These are phyloP conservation scores for Chaenocephalus aceratus DNA, from an alignment of 2,113 vertebrate species.

Conservation along the genomic window DNA sequence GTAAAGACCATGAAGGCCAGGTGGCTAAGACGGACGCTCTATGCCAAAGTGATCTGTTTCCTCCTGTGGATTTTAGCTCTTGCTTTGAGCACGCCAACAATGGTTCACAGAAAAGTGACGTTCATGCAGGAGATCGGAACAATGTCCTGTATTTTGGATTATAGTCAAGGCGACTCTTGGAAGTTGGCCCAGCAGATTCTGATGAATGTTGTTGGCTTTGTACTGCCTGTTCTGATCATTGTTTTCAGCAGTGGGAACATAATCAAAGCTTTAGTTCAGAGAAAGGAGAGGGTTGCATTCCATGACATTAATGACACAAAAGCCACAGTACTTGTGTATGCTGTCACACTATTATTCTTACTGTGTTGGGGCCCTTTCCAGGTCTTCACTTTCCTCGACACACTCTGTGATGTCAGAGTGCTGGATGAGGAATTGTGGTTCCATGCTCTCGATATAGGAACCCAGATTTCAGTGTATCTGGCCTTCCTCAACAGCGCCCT, in stretches of 20 bases:
- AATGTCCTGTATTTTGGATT: slow-evolving; percentile 79
- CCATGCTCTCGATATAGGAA: slow-evolving; percentile 74
- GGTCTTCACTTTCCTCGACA: slow-evolving; percentile 84
- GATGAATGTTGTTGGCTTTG: slow-evolving; percentile 87
- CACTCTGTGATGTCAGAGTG: slow-evolving; percentile 60
- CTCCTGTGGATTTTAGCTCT: slow-evolving; percentile 86
- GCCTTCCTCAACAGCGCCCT: slow-evolving; percentile 92
- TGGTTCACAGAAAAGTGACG: slow-evolving; percentile 80
- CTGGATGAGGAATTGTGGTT: slow-evolving; percentile 69
- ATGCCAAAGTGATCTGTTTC: slow-evolving; percentile 87
- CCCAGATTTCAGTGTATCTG: slow-evolving; percentile 84
- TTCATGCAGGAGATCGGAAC: slow-evolving; percentile 41
- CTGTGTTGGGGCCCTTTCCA: slow-evolving; percentile 93
- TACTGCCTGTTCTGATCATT: slow-evolving; percentile 86
- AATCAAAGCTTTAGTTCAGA: slow-evolving; percentile 79
- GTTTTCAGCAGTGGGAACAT: slow-evolving; percentile 87
- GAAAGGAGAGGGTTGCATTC: slow-evolving; percentile 75
- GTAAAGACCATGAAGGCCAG: slow-evolving; percentile 90
- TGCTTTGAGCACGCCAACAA: slow-evolving; percentile 82
- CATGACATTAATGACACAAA: slow-evolving; percentile 84
- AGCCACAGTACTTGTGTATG: slow-evolving; percentile 85
- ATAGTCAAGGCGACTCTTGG: slow-evolving; percentile 77
- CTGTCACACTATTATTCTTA: slow-evolving; percentile 89
- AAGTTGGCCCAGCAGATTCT: slow-evolving; percentile 80
- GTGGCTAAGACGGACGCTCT: slow-evolving; percentile 81